Conservation (phyloP, 2,888 invertebrate species). For the Agrilus cyanescens region DNA sequence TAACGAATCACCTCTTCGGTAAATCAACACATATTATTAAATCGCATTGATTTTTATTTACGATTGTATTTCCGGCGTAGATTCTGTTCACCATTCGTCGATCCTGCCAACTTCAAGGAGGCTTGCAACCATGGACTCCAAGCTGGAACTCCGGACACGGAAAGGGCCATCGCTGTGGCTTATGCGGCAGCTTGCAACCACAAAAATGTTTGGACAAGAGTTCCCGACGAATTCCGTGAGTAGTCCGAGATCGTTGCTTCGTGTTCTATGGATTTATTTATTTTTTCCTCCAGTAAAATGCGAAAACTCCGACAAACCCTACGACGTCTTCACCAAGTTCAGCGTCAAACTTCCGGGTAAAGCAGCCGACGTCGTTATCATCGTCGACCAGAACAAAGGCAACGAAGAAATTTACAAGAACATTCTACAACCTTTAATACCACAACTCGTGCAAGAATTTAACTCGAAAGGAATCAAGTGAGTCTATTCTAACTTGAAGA, state of each 20-base stretch:
- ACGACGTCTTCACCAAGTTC: conserved; percentile 49
- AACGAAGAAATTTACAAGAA: conserved; percentile 55
- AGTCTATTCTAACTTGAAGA: conserved; percentile 23
- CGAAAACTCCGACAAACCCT: conserved; percentile 33
- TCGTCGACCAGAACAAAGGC: conserved; percentile 53
- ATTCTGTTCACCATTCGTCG: conserved; percentile 39
- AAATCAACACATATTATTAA: conserved; percentile 14
- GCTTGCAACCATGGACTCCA: conserved; percentile 63
- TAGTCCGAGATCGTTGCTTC: conserved; percentile 1
- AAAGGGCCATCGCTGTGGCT: conserved; percentile 55
- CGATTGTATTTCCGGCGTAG: conserved; percentile 8
- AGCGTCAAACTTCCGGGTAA: conserved; percentile 55
- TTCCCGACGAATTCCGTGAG: conserved; percentile 54
- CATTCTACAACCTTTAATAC: conserved; percentile 47
- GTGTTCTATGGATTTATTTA: neutral
- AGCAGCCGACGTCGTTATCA: conserved; percentile 69
- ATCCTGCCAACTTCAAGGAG: conserved; percentile 45
- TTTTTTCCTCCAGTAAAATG: conserved; percentile 32
- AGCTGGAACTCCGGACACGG: conserved; percentile 40
- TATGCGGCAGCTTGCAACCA: conserved; percentile 55
- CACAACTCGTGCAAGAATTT: conserved; percentile 46
- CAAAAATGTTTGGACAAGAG: conserved; percentile 43
- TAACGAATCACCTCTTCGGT: conserved; percentile 45
- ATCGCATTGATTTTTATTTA: neutral
- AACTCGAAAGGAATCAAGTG: conserved; percentile 51